Evolutionary conservation across 2,888 invertebrate species (phyloP).

Genomic region (Magallana nippona): DNA sequence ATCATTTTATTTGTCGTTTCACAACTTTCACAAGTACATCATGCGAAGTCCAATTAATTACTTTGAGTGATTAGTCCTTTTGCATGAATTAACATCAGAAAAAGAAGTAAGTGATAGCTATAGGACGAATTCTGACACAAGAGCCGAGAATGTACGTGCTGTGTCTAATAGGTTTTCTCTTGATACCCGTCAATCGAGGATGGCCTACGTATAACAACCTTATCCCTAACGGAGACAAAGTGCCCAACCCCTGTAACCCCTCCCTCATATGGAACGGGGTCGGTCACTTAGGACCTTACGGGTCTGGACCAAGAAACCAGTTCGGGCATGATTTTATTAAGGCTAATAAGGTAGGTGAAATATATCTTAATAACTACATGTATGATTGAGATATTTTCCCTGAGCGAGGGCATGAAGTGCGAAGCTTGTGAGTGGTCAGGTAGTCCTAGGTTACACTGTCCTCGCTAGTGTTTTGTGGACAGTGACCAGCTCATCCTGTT

Average conservation of each 20-base stretch:
- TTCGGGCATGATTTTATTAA: constrained; percentile 44
- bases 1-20: background rate
- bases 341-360: constrained; percentile 38
- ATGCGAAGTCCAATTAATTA: constrained; percentile 21
- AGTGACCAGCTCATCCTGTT: too few species aligned
- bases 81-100: background rate
- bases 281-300: constrained; percentile 46
- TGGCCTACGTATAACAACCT: constrained; percentile 35
- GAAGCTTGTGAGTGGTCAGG: too few species aligned
- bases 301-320: constrained; percentile 43
- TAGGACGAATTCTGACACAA: background rate
- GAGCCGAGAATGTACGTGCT: background rate
- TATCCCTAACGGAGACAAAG: constrained; percentile 45
- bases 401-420: too few species aligned
- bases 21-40: background rate
- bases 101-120: background rate
- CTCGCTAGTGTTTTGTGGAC: too few species aligned
- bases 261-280: constrained; percentile 47
- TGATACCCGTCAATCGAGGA: background rate
- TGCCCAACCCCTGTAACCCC: constrained; percentile 43
- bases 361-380: background rate
- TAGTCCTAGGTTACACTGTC: too few species aligned
- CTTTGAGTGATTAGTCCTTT: constrained; percentile 16
- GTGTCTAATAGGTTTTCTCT: background rate
- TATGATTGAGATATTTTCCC: too few species aligned